Conservation (phyloP, 23 tunicate genomes). For the Ciona savignyi region DNA sequence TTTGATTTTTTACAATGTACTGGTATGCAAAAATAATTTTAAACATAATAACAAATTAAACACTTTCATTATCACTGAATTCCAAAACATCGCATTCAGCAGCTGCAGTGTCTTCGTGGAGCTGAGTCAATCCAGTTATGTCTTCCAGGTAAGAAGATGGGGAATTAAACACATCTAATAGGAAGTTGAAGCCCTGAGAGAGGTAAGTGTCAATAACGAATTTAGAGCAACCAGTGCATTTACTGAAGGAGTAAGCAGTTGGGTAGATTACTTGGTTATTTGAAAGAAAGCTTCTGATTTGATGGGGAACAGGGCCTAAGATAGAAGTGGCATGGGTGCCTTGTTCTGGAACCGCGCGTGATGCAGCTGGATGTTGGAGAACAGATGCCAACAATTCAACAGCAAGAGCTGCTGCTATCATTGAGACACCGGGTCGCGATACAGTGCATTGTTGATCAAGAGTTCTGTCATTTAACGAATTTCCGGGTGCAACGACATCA, state of each 20-base stretch:
- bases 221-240: slow-evolving; percentile 94
- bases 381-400: slow-evolving; percentile 88
- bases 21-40: too few relatives aligned
- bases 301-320: slow-evolving; percentile 89
- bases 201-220: slow-evolving; percentile 33
- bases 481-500: slow-evolving; percentile 99
- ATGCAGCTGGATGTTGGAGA: slow-evolving; percentile 77
- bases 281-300: slow-evolving; percentile 87
- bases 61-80: slow-evolving; percentile 71
- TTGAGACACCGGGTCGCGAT: slow-evolving; percentile 95
- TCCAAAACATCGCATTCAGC: slow-evolving; percentile 72
- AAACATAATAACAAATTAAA: slow-evolving; percentile 2
- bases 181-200: slow-evolving; percentile 45
- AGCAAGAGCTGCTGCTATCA: slow-evolving; percentile 96
- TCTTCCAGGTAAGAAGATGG: slow-evolving; percentile 79
- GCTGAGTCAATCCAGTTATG: slow-evolving; percentile 71
- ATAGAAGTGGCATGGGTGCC: not conserved
- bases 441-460: slow-evolving; percentile 99
- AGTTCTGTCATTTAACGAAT: slow-evolving; percentile 80
- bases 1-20: too few relatives aligned
- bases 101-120: slow-evolving; percentile 56
- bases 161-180: slow-evolving; percentile 88
- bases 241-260: slow-evolving; percentile 69
- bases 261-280: slow-evolving; percentile 71
- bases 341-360: slow-evolving; percentile 30